Base-by-base conservation (phyloP, 2,113 vertebrate genomes). In the Lampris incognitus region DNA sequence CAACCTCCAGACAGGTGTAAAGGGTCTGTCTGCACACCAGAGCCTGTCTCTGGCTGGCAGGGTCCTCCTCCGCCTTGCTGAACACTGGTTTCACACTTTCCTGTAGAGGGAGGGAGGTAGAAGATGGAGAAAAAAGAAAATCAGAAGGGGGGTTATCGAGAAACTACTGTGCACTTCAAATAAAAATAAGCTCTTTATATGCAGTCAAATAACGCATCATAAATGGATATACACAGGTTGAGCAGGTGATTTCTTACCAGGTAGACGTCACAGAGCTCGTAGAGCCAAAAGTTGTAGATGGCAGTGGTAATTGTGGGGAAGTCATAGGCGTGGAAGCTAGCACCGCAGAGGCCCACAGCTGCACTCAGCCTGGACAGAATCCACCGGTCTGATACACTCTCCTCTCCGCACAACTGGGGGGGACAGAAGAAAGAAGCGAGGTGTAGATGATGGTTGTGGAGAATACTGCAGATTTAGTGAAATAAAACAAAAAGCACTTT, bases 221-320 rank as follows among this genome's bases (percentile, higher is more conserved):
- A 46, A 7, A 46, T 46, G 44, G 7, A 46, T 2, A 7, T 7
- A 46, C 44, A 54, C 13, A 13, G 2, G 62, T 24, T 50, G 44
- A 37, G 9, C 48, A 61, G 44, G 52, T 5, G 3, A 8, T 37
- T 8, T 8, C 44, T 79, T 84, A 97, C 97, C 94, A 98, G 84
- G 89, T 97, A 97, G 66, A 98, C 92, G 0, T 97, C 96, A 40
- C 96, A 98, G 39, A 98, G 95, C 82, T 98, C 97, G 0, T 98
- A 98, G 2, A 98, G 94, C 97, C 97, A 98, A 92, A 98, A 97
- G 93, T 94, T 97, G 91, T 97, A 97, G 78, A 96, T 92, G 70
- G 96, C 89, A 0, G 96, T 96, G 67, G 97, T 98, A 85, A 95
- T 88, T 4, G 75, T 88, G 0, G 96, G 95, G 81, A 98, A 98